phyloP scores from a whole-genome alignment of 2,888 invertebrate species.

The Scelioninae gen. 2 region DNA sequence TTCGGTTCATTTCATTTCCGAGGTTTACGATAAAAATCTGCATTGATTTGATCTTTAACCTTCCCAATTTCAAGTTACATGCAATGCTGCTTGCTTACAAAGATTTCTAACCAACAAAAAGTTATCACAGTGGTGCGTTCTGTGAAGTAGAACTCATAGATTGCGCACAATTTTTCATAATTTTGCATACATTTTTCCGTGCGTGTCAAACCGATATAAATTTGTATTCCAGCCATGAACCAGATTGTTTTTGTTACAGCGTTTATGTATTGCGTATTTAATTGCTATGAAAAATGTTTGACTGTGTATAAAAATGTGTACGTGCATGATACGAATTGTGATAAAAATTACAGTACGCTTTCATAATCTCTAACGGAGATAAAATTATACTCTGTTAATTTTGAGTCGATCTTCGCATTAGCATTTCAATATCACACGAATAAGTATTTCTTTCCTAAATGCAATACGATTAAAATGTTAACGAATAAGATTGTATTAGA shows the following conservation, averaged over 20 bases:
- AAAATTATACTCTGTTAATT: no score
- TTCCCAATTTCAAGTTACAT: constrained; percentile 36
- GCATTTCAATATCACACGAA: no score
- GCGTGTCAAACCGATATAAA: constrained; percentile 14
- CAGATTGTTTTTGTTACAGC: constrained; percentile 1
- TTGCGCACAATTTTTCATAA: constrained; percentile 16
- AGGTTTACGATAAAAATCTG: constrained; percentile 23
- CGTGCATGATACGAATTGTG: no score
- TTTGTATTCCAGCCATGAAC: constrained; percentile 13
- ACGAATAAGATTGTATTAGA: no score
- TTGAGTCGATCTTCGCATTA: no score
- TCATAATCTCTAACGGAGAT: no score
- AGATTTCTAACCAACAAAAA: constrained; percentile 24
- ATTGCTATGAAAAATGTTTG: no score
- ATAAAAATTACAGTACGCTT: no score
- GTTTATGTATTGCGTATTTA: no score
- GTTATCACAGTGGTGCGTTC: constrained; percentile 26
- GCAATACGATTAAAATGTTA: no score
- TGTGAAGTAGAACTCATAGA: constrained; percentile 34
- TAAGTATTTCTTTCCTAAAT: no score
- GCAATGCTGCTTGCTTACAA: constrained; percentile 34
- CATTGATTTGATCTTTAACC: constrained; percentile 37
- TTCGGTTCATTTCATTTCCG: constrained; percentile 12
- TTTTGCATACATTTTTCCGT: constrained; percentile 7
- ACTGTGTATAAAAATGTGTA: no score